Conservation (phyloP, 2,113 vertebrate species). For the Labrus mixtus region DNA sequence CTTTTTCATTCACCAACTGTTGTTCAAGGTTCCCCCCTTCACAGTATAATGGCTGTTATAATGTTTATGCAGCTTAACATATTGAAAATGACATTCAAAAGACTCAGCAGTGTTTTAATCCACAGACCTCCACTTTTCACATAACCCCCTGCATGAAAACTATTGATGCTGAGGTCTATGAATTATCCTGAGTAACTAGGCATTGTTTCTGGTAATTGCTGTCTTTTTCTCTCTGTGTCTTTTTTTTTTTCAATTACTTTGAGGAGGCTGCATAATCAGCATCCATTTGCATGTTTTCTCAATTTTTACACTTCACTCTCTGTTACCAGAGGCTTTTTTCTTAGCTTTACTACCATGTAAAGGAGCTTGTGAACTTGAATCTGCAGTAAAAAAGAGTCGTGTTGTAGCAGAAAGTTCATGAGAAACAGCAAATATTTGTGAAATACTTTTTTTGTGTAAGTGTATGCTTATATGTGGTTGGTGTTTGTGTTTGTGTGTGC, state of each 20-base stretch:
- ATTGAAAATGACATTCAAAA: conserved; percentile 43
- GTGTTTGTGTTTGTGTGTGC: conserved; percentile 15
- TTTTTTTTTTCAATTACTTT: conserved; percentile 49
- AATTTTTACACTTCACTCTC: conserved; percentile 30
- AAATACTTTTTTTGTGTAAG: conserved; percentile 3
- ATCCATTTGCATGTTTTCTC: conserved; percentile 57
- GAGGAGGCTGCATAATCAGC: conserved; percentile 61
- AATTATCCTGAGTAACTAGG: conserved; percentile 46
- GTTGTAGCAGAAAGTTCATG: conserved; percentile 5
- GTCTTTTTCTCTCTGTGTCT: not conserved
- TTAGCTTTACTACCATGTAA: conserved; percentile 8
- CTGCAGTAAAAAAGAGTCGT: conserved; percentile 23
- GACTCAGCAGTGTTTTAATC: conserved; percentile 35
- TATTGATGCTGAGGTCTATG: conserved; percentile 49
- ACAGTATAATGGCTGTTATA: conserved; percentile 21
- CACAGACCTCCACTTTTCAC: conserved; percentile 25
- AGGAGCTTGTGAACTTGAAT: conserved; percentile 35
- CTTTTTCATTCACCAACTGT: too few species aligned
- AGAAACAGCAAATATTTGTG: not conserved
- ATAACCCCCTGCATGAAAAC: conserved; percentile 25
- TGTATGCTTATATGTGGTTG: not conserved
- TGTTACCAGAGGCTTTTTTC: conserved; percentile 44
- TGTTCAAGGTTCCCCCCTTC: not conserved
- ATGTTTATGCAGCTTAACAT: conserved; percentile 17
- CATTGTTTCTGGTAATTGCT: conserved; percentile 71